These are phyloP conservation scores for Gavia stellata DNA, from an alignment of 2,113 vertebrate species.

Conservation along the genomic window DNA sequence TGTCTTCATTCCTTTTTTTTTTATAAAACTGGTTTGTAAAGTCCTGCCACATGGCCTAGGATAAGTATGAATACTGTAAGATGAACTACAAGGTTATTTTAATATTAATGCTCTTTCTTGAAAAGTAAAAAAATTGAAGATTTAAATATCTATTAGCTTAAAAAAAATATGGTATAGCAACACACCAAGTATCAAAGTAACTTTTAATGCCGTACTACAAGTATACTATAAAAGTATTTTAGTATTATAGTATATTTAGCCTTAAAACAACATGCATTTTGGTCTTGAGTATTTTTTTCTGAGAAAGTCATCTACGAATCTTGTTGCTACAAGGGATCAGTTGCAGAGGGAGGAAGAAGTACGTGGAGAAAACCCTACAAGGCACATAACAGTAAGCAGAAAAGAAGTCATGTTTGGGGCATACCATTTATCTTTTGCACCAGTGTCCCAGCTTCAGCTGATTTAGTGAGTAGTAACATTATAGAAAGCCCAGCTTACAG, in stretches of 20 bases:
- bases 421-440: background rate
- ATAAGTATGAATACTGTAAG: accelerated
- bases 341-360: background rate
- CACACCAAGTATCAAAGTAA: background rate
- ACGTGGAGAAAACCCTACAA: background rate
- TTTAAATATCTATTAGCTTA: background rate
- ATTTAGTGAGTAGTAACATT: background rate
- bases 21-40: background rate
- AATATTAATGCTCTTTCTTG: background rate
- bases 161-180: background rate
- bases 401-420: background rate
- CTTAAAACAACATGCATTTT: background rate
- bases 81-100: background rate
- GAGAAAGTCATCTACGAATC: background rate
- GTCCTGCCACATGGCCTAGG: accelerated
- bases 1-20: background rate
- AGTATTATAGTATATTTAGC: background rate
- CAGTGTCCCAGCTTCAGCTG: background rate
- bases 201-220: background rate
- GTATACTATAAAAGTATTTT: background rate
- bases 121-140: background rate
- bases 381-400: background rate
- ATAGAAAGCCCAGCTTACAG: background rate
- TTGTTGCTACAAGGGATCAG: background rate
- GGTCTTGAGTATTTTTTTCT: no score